These are phyloP conservation scores for Vanacampus margaritifer DNA, from an alignment of 2,113 vertebrate species.

Conservation along the genomic window DNA sequence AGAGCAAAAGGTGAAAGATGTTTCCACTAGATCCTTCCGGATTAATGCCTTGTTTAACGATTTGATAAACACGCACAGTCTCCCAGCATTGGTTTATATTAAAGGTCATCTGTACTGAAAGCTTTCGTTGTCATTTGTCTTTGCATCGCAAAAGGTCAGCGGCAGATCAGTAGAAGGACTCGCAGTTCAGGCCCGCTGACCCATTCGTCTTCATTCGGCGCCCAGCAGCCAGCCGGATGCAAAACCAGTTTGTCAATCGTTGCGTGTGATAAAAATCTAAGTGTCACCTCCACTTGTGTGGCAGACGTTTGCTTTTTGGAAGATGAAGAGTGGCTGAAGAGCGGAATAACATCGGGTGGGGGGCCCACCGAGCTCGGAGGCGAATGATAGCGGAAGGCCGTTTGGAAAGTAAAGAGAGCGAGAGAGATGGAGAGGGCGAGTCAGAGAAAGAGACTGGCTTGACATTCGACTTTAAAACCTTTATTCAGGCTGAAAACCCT, in stretches of 20 bases:
- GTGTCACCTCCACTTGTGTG: constrained; percentile 31
- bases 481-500: not conserved
- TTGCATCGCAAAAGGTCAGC: constrained; percentile 32
- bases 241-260: constrained; percentile 33
- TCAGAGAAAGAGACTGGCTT: too few species aligned
- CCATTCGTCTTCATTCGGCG: constrained; percentile 19
- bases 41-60: not conserved
- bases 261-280: constrained; percentile 22
- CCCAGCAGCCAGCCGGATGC: not conserved
- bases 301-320: constrained; percentile 37
- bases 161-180: constrained; percentile 28
- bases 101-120: constrained; percentile 20
- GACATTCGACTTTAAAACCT: not conserved
- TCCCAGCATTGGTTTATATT: constrained; percentile 1
- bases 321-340: constrained; percentile 41
- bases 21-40: not conserved
- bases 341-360: constrained; percentile 17
- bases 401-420: too few species aligned
- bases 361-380: too few species aligned
- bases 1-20: not conserved
- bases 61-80: not conserved
- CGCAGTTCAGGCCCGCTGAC: constrained; percentile 14
- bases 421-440: too few species aligned
- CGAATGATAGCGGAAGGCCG: not conserved
- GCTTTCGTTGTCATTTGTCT: constrained; percentile 12